A percentile compares a stretch with the other conserved stretches of the same genome.
Conservation (phyloP, 1,140 invertebrate genomes). For the Drosophila bocqueti region DNA sequence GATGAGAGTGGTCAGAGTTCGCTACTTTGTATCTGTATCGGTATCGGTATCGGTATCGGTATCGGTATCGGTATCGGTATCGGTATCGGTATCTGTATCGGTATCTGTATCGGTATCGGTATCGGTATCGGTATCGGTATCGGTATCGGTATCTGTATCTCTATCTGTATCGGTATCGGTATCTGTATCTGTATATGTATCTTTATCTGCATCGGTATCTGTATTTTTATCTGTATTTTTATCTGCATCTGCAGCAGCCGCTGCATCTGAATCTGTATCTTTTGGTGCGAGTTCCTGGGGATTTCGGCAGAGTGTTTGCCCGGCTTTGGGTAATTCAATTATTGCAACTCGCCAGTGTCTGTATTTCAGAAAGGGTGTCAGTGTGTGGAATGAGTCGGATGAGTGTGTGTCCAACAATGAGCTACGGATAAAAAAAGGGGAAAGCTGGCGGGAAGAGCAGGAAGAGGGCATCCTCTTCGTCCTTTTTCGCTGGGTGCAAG, state of each 20-base stretch:
- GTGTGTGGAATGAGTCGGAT: constrained; percentile 30
- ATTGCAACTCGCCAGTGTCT: constrained; percentile 22
- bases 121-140: constrained; percentile 26
- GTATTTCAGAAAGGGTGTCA: neutral
- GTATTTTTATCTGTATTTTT: constrained; percentile 4
- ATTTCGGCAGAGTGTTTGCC: constrained; percentile 41
- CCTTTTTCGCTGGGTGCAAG: constrained; percentile 33
- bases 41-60: constrained; percentile 10
- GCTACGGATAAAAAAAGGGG: constrained; percentile 32
- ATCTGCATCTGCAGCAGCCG: constrained; percentile 22
- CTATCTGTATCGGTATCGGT: constrained; percentile 24
- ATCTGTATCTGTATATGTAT: constrained; percentile 18
- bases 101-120: constrained; percentile 8
- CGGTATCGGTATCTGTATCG: constrained; percentile 19
- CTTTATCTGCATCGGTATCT: constrained; percentile 18
- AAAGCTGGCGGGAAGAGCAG: constrained; percentile 13
- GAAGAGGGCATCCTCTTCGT: constrained; percentile 23
- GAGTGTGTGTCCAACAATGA: constrained; percentile 35
- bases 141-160: constrained; percentile 7
- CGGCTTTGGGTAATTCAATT: constrained; percentile 49
- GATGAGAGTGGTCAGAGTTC: constrained; percentile 30
- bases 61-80: constrained; percentile 1
- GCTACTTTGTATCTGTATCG: constrained; percentile 32
- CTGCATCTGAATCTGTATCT: constrained; percentile 8
- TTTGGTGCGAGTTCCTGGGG: constrained; percentile 23